phyloP scores from a whole-genome alignment of 2,797 vertebrate species.

The Oreochromis mossambicus region DNA sequence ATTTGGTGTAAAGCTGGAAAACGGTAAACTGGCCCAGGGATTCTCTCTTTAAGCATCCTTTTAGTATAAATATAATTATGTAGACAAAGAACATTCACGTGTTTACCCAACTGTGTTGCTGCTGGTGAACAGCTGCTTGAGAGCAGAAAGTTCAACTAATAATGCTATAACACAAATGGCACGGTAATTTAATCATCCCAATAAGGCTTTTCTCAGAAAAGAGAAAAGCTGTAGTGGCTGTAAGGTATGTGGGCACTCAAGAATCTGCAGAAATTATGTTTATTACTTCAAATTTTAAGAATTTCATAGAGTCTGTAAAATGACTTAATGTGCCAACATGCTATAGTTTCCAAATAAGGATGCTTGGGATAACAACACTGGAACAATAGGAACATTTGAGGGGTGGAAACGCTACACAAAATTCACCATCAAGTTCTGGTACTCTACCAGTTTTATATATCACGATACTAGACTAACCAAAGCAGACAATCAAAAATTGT shows the following conservation, averaged over 20 bases:
- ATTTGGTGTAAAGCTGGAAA: background rate
- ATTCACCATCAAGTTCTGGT: background rate
- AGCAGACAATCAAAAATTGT: background rate
- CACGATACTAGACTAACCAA: background rate
- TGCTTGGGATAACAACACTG: background rate
- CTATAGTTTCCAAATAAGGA: background rate
- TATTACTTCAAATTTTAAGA: background rate
- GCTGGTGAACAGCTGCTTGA: background rate
- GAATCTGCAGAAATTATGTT: background rate
- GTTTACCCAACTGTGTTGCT: background rate
- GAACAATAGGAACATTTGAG: background rate
- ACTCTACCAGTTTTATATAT: background rate
- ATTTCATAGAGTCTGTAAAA: background rate
- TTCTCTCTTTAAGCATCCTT: background rate
- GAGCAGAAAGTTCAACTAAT: background rate
- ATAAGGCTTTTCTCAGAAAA: background rate
- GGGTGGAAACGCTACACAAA: background rate
- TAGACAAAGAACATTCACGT: background rate
- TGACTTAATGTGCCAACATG: background rate
- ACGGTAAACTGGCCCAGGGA: background rate
- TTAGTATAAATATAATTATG: background rate
- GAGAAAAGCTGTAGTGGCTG: background rate
- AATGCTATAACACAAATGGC: background rate
- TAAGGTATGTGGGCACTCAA: background rate
- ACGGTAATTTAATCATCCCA: background rate